Evolutionary conservation across 2,888 invertebrate species (phyloP).

Genomic region (Hemithea aestivaria): DNA sequence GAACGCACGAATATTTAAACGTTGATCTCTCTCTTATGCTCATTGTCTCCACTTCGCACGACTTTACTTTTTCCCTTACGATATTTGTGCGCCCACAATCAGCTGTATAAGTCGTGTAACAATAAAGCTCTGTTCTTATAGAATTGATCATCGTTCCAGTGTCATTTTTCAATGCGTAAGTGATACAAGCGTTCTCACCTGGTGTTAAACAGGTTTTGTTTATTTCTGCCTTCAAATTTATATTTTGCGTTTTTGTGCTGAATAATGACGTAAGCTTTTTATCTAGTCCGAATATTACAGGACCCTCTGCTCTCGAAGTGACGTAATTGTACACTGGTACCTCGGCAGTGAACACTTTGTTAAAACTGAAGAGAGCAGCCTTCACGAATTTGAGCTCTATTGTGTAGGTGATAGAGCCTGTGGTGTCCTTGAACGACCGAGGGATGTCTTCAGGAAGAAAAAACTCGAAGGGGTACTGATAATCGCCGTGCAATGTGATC

Average conservation of each 20-base stretch:
- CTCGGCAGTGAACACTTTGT: conserved; percentile 13
- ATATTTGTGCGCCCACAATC: conserved; percentile 4
- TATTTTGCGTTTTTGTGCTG: not conserved
- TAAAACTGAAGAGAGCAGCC: conserved; percentile 15
- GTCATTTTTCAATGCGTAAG: conserved; percentile 14
- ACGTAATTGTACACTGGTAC: conserved; percentile 12
- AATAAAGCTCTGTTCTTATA: conserved; percentile 9
- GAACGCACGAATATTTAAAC: not conserved
- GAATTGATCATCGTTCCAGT: conserved; percentile 12
- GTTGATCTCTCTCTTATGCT: not conserved
- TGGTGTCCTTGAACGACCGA: conserved; percentile 12
- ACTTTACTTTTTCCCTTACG: conserved; percentile 1
- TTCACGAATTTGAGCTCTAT: conserved; percentile 16
- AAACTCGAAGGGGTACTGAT: conserved; percentile 23
- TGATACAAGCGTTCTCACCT: conserved; percentile 15
- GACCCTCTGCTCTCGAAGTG: conserved; percentile 5
- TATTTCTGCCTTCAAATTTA: conserved; percentile 17
- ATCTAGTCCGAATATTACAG: conserved; percentile 19
- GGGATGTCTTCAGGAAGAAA: conserved; percentile 19
- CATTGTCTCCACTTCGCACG: not conserved
- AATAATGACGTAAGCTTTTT: conserved; percentile 20
- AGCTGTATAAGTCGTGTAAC: conserved; percentile 16
- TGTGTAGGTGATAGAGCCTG: conserved; percentile 15
- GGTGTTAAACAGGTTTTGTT: conserved; percentile 15
- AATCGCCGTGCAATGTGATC: conserved; percentile 9